These are phyloP conservation scores for Metridium senile DNA, from an alignment of 92 coral and sea anemone genomes.

Conservation along the genomic window DNA sequence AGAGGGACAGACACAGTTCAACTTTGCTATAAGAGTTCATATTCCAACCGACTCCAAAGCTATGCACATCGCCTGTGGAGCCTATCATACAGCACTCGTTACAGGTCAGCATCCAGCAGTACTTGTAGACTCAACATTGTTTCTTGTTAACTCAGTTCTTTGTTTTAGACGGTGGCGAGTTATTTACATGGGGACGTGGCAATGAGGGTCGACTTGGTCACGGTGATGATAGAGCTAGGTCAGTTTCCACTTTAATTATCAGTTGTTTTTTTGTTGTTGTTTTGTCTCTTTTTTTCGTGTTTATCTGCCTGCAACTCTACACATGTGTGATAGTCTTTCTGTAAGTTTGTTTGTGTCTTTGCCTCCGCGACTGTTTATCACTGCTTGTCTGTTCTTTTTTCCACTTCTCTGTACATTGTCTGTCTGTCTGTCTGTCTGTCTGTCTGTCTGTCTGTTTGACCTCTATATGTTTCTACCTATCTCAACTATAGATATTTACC, in stretches of 20 bases:
- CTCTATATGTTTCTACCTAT: too few species aligned
- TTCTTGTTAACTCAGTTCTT: background rate
- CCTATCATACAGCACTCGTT: conserved; percentile 79
- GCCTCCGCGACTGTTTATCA: background rate
- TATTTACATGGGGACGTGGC: conserved; percentile 94
- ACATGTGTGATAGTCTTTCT: too few species aligned
- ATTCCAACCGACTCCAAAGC: conserved; percentile 72
- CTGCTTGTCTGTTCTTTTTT: background rate
- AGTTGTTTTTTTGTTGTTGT: too few species aligned
- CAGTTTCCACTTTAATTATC: too few species aligned
- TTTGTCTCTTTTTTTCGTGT: too few species aligned
- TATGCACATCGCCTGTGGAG: conserved; percentile 83
- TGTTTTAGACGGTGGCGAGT: conserved; percentile 77
- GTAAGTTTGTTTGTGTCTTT: background rate
- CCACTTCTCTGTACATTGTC: background rate
- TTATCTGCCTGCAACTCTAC: too few species aligned
- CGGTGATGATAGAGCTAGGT: conserved; percentile 81
- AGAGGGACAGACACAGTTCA: conserved; percentile 59
- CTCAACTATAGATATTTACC: conserved; percentile 79
- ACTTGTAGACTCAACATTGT: background rate
- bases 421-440: background rate
- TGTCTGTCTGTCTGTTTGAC: too few species aligned
- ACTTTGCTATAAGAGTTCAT: conserved; percentile 71
- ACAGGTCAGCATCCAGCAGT: conserved; percentile 63
- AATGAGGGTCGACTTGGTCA: conserved; percentile 90